Evolutionary conservation across 2,797 vertebrate species (phyloP).

Genomic region (Borostomias antarcticus): DNA sequence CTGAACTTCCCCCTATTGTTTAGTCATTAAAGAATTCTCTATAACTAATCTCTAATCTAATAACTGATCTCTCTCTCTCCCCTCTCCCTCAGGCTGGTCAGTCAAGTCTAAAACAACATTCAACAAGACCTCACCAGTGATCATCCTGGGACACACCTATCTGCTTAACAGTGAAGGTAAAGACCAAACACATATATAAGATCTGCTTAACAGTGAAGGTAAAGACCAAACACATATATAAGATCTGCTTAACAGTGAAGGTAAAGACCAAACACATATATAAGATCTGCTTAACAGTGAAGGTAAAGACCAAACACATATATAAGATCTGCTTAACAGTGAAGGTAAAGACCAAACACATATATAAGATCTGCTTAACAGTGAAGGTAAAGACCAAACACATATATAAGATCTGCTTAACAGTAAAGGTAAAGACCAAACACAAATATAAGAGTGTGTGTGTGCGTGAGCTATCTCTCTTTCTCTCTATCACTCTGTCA

Average conservation of each 20-base stretch:
- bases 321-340: conserved; percentile 72
- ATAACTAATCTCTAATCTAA: not conserved
- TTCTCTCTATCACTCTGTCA: not conserved
- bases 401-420: conserved; percentile 70
- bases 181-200: not conserved
- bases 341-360: conserved; percentile 73
- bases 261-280: conserved; percentile 56
- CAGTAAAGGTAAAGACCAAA: conserved; percentile 75
- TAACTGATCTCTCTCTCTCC: not conserved
- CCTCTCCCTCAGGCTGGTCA: conserved; percentile 82
- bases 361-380: conserved; percentile 71
- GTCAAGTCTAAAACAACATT: conserved; percentile 89
- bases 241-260: conserved; percentile 81
- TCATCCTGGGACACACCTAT: conserved; percentile 82
- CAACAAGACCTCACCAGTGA: conserved; percentile 84
- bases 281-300: conserved; percentile 78
- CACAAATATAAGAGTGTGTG: not conserved
- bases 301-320: conserved; percentile 65
- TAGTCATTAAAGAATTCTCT: not conserved
- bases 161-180: conserved; percentile 84
- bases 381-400: conserved; percentile 74
- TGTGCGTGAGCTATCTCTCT: not conserved
- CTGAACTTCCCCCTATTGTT: not conserved
- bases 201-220: conserved; percentile 85
- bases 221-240: conserved; percentile 11